A percentile compares a stretch with the other conserved stretches of the same genome.
Conservation (phyloP, 1,140 invertebrate species). For the Rhopalosiphum maidis region DNA sequence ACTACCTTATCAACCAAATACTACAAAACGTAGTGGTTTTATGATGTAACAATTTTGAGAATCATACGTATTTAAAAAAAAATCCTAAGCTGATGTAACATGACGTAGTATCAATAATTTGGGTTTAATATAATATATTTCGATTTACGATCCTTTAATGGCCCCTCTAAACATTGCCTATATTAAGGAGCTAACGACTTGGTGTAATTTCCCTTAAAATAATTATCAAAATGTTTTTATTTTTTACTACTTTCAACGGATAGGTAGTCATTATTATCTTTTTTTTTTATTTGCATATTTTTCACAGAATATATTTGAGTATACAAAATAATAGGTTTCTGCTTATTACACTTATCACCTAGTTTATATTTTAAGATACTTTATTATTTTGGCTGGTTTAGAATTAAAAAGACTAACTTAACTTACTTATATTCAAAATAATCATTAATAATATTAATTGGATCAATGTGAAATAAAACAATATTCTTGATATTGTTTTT, state of each 20-base stretch:
- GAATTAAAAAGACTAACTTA: neutral
- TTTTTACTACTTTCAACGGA: neutral
- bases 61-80: neutral
- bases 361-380: neutral
- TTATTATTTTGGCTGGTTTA: neutral
- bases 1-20: neutral
- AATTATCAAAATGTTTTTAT: neutral
- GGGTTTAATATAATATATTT: neutral
- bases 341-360: neutral
- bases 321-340: neutral
- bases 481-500: neutral
- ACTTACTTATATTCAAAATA: neutral
- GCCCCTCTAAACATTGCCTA: neutral
- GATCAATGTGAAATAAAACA: neutral
- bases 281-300: neutral
- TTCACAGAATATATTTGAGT: neutral
- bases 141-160: neutral
- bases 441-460: neutral
- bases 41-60: neutral
- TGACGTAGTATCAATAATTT: neutral
- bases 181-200: neutral
- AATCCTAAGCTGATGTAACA: neutral
- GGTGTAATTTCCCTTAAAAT: neutral
- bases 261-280: neutral
- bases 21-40: neutral